These are phyloP conservation scores for Leptobrachium leishanense DNA, from an alignment of 2,113 vertebrate species.

Conservation along the genomic window DNA sequence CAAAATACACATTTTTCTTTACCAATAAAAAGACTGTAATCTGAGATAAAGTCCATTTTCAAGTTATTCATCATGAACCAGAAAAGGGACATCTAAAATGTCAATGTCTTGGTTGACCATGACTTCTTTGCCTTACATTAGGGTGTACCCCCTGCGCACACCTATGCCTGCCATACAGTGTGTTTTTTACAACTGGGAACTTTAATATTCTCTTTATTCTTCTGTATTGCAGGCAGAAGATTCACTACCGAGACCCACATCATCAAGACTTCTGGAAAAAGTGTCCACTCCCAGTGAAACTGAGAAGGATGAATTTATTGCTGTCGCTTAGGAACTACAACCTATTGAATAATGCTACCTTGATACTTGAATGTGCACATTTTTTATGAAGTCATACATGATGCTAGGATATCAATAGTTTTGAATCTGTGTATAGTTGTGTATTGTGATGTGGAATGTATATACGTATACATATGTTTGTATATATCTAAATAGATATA, in stretches of 20 bases:
- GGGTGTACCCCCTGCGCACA: too few species aligned
- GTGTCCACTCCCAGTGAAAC: slow-evolving; percentile 15
- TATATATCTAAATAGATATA: neutral
- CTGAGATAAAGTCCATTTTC: too few species aligned
- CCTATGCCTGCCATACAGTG: too few species aligned
- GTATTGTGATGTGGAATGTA: too few species aligned
- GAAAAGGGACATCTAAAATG: too few species aligned
- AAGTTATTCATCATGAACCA: too few species aligned
- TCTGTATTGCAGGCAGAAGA: slow-evolving; percentile 26
- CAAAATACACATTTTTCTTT: too few species aligned
- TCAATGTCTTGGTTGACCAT: too few species aligned
- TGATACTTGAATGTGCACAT: slow-evolving; percentile 43
- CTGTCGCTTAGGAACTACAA: slow-evolving; percentile 5
- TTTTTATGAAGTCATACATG: neutral
- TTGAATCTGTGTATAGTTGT: neutral
- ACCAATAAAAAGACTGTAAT: too few species aligned
- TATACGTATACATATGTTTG: too few species aligned
- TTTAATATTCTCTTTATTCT: neutral
- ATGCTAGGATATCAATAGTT: slow-evolving; percentile 1
- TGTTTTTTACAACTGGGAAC: too few species aligned
- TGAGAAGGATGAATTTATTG: neutral
- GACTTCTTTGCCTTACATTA: too few species aligned
- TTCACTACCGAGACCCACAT: slow-evolving; percentile 41
- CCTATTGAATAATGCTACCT: slow-evolving; percentile 29
- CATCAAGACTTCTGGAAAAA: slow-evolving; percentile 46